These are phyloP conservation scores for Nerophis lumbriciformis DNA, from an alignment of 2,113 vertebrate genomes.

Conservation along the genomic window DNA sequence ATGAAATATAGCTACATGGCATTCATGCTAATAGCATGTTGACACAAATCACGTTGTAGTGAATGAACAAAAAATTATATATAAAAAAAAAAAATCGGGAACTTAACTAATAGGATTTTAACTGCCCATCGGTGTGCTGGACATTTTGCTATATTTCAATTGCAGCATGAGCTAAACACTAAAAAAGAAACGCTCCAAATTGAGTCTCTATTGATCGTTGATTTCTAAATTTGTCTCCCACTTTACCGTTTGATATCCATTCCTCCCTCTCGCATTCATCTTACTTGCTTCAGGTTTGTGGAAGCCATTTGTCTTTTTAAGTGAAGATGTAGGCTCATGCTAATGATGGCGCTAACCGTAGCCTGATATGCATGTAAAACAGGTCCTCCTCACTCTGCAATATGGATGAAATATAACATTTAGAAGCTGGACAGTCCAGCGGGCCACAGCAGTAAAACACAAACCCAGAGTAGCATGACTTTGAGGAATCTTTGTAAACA, in stretches of 20 bases:
- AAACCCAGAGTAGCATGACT: slow-evolving; percentile 19
- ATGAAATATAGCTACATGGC: too few relatives aligned
- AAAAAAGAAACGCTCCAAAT: background rate
- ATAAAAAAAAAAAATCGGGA: too few relatives aligned
- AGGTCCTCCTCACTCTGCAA: background rate
- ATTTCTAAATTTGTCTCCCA: background rate
- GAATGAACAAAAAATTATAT: too few relatives aligned
- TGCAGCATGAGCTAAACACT: background rate
- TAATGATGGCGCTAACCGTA: background rate
- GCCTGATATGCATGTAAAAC: background rate
- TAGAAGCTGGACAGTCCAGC: too few relatives aligned
- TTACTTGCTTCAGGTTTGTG: background rate
- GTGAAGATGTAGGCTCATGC: background rate
- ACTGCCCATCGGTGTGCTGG: too few relatives aligned
- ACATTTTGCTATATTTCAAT: background rate
- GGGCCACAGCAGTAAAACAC: background rate
- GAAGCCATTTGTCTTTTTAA: background rate
- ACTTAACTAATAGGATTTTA: too few relatives aligned
- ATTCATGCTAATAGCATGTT: too few relatives aligned
- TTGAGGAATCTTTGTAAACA: slow-evolving; percentile 41
- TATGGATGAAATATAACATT: too few relatives aligned
- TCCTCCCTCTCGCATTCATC: background rate
- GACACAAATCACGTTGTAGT: too few relatives aligned
- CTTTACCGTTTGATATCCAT: background rate
- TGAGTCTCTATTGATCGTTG: background rate